These are phyloP conservation scores for Xiphorhynchus erythropygius DNA, from an alignment of 2,797 vertebrate genomes.

Conservation along the genomic window DNA sequence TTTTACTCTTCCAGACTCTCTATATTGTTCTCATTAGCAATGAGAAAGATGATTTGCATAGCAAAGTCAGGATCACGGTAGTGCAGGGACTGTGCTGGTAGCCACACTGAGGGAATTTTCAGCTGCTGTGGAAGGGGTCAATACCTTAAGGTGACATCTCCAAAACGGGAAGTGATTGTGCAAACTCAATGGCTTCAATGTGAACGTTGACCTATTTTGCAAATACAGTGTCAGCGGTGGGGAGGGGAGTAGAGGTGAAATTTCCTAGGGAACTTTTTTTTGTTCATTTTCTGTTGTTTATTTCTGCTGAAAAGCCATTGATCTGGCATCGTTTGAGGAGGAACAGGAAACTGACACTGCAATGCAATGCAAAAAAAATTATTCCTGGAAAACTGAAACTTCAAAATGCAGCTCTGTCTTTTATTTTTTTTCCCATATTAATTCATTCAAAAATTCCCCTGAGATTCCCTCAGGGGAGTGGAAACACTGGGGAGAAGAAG, in stretches of 20 bases:
- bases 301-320: constrained; percentile 7
- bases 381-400: not conserved
- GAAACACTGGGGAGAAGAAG: not conserved
- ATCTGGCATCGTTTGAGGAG: not conserved
- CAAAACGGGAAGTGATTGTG: constrained; percentile 48
- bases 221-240: not conserved
- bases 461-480: not conserved
- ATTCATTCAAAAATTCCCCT: constrained; percentile 13
- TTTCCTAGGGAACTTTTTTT: constrained; percentile 39
- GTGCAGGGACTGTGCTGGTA: not conserved
- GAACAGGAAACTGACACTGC: constrained; percentile 12
- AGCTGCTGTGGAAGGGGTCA: not conserved
- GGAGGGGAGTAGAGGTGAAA: constrained; percentile 31
- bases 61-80: not conserved
- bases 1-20: not conserved
- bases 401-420: not conserved
- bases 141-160: constrained; percentile 11
- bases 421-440: not conserved
- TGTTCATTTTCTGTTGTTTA: not conserved
- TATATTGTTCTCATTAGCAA: not conserved
- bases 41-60: not conserved
- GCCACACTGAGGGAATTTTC: not conserved
- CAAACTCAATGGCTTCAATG: constrained; percentile 9
- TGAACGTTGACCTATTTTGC: constrained; percentile 30
- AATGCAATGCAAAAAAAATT: not conserved